phyloP scores from a whole-genome alignment of 2,888 invertebrate species.

The Embidobia sp. region DNA sequence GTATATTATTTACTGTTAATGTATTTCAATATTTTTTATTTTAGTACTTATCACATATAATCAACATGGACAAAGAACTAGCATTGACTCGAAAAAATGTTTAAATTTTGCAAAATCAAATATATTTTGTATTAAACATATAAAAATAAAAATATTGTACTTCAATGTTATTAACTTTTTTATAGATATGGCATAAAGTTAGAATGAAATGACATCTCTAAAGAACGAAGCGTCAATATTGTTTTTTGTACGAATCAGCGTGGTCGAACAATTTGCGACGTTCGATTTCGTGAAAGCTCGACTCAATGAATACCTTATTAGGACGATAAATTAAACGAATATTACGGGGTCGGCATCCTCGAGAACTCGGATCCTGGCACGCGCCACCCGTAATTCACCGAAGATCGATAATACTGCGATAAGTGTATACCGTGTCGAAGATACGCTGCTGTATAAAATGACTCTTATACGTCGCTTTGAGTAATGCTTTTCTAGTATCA shows the following conservation, averaged over 20 bases:
- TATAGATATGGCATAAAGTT: neutral
- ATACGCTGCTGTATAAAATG: slow-evolving; percentile 60
- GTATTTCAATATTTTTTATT: no score
- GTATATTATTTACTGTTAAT: no score
- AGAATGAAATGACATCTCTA: neutral
- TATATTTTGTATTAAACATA: no score
- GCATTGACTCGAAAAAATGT: no score
- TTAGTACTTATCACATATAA: no score
- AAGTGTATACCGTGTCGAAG: slow-evolving; percentile 65
- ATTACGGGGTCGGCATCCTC: slow-evolving; percentile 61
- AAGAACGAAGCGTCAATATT: slow-evolving; percentile 41
- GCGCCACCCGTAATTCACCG: slow-evolving; percentile 62
- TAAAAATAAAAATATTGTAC: no score
- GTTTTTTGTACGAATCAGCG: slow-evolving; percentile 41
- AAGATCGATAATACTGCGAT: slow-evolving; percentile 66
- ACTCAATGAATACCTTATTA: slow-evolving; percentile 64
- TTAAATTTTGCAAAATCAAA: no score
- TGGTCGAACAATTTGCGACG: slow-evolving; percentile 47
- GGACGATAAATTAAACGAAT: slow-evolving; percentile 64
- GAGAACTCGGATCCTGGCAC: slow-evolving; percentile 63
- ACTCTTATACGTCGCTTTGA: slow-evolving; percentile 55
- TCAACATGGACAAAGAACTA: no score
- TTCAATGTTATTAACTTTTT: slow-evolving; percentile 24
- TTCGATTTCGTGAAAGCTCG: slow-evolving; percentile 56
- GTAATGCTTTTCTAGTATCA: slow-evolving; percentile 65